These are phyloP conservation scores for Pogonocherus hispidulus DNA, from an alignment of 2,888 invertebrate species.

Conservation along the genomic window DNA sequence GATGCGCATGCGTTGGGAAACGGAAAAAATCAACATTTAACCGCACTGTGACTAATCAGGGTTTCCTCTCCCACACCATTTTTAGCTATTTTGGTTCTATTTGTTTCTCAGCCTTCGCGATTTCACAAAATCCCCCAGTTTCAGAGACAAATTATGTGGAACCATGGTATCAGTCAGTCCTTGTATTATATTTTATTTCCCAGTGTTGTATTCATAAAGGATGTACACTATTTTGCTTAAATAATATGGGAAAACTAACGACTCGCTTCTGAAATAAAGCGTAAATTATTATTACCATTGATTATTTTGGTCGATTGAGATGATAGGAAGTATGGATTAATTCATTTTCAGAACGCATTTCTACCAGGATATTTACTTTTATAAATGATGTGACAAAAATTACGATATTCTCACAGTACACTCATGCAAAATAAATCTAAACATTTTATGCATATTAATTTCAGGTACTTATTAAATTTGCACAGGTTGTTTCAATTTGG, in stretches of 20 bases:
- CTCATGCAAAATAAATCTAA: too few relatives aligned
- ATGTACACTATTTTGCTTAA: background rate
- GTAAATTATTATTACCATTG: constrained; percentile 1
- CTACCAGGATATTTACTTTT: background rate
- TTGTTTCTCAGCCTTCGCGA: constrained; percentile 37
- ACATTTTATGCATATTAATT: too few relatives aligned
- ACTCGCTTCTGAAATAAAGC: background rate
- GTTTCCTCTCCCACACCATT: constrained; percentile 45
- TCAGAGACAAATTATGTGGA: constrained; percentile 44
- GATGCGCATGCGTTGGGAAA: constrained; percentile 15
- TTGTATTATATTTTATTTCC: background rate
- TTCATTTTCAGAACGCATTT: background rate
- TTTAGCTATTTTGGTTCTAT: constrained; percentile 33
- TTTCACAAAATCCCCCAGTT: constrained; percentile 41
- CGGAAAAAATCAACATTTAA: constrained; percentile 32
- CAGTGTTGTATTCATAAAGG: background rate
- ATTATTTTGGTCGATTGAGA: background rate
- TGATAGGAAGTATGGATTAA: background rate
- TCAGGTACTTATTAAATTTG: too few relatives aligned
- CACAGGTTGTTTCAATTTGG: too few relatives aligned
- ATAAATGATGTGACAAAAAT: background rate
- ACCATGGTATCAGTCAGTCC: constrained; percentile 21
- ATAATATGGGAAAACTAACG: background rate
- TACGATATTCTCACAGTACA: background rate
- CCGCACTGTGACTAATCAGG: constrained; percentile 45